phyloP scores from a whole-genome alignment of 2,113 vertebrate genomes.

The Ciconia stormi region DNA sequence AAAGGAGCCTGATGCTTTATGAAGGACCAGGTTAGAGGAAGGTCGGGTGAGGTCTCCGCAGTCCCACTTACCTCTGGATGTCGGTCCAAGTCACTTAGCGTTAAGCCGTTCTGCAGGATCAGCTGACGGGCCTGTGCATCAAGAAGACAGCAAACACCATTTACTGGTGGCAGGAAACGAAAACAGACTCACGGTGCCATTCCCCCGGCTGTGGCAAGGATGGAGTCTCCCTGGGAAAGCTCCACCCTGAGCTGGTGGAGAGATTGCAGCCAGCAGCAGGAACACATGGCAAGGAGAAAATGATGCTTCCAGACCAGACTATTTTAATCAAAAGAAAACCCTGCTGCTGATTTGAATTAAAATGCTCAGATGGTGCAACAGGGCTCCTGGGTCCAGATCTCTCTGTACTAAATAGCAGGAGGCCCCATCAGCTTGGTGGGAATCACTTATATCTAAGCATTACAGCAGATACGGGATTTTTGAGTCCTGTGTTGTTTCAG shows the following conservation, averaged over 20 bases:
- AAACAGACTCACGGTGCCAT: neutral
- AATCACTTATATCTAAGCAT: neutral
- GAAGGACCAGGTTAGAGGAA: neutral
- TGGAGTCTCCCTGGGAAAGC: neutral
- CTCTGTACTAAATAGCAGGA: neutral
- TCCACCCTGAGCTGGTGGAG: neutral
- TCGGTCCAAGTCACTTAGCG: constrained; percentile 90
- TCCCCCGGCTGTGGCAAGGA: neutral
- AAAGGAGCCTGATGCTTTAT: neutral
- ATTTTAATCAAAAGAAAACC: neutral
- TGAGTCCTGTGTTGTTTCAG: neutral
- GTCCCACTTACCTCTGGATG: constrained; percentile 87
- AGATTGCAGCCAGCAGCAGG: neutral
- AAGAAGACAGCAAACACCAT: constrained; percentile 6
- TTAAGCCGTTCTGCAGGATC: constrained; percentile 88
- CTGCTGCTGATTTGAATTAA: neutral
- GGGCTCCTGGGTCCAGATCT: neutral
- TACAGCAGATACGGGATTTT: neutral
- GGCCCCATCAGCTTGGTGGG: neutral
- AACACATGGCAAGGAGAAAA: neutral
- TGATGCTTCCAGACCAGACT: neutral
- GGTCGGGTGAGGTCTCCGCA: neutral
- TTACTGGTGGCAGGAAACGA: neutral
- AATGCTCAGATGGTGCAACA: neutral
- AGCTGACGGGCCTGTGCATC: constrained; percentile 89